Conservation (phyloP, 35 echinoderm and acorn worm species). For the Heliocidaris erythrogramma region DNA sequence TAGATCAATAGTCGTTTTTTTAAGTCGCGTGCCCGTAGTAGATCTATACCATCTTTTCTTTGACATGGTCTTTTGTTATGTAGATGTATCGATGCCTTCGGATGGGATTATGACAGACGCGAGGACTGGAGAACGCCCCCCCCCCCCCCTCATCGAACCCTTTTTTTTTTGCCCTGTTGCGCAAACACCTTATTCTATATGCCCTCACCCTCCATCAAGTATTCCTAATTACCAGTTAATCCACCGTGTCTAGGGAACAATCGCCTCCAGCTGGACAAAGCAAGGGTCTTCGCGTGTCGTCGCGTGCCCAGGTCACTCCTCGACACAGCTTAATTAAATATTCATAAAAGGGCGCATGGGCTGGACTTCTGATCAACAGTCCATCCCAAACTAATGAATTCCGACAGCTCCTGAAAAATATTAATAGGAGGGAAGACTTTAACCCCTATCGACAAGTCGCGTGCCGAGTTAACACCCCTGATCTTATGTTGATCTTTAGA, state of each 20-base stretch:
- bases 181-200: conserved; percentile 11
- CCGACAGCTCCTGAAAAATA: not conserved
- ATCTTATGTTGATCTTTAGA: conserved; percentile 16
- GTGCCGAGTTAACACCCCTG: conserved; percentile 19
- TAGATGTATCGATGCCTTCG: conserved; percentile 25
- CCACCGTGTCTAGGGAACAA: not conserved
- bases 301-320: conserved; percentile 20
- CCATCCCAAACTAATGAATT: conserved; percentile 1
- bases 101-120: conserved; percentile 18
- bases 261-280: conserved; percentile 6
- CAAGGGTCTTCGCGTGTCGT: conserved; percentile 16
- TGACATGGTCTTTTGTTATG: conserved; percentile 24
- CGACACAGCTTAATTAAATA: conserved; percentile 24
- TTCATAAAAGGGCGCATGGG: conserved; percentile 19
- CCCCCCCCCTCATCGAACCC: not conserved
- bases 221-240: conserved; percentile 27
- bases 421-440: not conserved
- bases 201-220: not conserved
- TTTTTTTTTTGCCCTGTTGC: conserved; percentile 10
- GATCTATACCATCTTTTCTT: not conserved
- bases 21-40: conserved; percentile 2
- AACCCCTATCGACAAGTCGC: not conserved
- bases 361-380: conserved; percentile 1
- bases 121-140: not conserved
- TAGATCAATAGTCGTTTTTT: conserved; percentile 29